These are phyloP conservation scores for Chelon auratus DNA, from an alignment of 2,797 vertebrate genomes.

Conservation along the genomic window DNA sequence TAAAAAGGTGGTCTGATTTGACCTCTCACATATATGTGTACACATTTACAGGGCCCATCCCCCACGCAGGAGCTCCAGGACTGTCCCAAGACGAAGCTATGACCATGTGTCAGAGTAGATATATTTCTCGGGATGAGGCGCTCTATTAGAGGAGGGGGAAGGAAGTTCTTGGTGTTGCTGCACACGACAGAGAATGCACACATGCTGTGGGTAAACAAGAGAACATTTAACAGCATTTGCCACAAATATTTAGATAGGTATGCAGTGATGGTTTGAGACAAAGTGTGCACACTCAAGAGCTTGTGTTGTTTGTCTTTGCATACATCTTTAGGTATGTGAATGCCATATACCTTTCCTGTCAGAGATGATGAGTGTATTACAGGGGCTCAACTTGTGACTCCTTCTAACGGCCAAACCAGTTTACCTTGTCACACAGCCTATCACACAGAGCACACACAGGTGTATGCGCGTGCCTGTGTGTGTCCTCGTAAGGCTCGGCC, in stretches of 20 bases:
- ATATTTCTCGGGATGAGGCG: slow-evolving; percentile 19
- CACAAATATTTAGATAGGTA: slow-evolving; percentile 14
- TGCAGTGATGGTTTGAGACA: slow-evolving; percentile 28
- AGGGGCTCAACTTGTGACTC: slow-evolving; percentile 45
- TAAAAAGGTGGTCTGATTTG: slow-evolving; percentile 52
- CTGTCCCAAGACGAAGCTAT: slow-evolving; percentile 23
- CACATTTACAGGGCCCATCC: slow-evolving; percentile 28
- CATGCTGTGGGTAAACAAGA: slow-evolving; percentile 12
- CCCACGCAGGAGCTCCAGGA: background rate
- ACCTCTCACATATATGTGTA: slow-evolving; percentile 47
- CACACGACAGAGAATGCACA: slow-evolving; percentile 1
- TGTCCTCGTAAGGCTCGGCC: slow-evolving; percentile 53
- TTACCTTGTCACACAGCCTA: slow-evolving; percentile 58
- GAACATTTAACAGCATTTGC: slow-evolving; percentile 18
- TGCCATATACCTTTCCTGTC: slow-evolving; percentile 29
- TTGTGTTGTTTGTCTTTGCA: slow-evolving; percentile 26
- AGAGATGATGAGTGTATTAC: slow-evolving; percentile 34
- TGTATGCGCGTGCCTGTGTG: slow-evolving; percentile 42
- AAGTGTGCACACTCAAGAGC: background rate
- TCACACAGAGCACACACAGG: slow-evolving; percentile 60
- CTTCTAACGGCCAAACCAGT: slow-evolving; percentile 54
- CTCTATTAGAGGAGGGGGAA: background rate
- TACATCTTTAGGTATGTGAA: slow-evolving; percentile 51
- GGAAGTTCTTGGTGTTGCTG: slow-evolving; percentile 13
- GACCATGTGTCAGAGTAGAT: slow-evolving; percentile 42